Percentiles rank a stretch among this genome's conserved stretches.
phyloP scores from a whole-genome alignment of 2,113 vertebrate species.

The Cettia cetti region DNA sequence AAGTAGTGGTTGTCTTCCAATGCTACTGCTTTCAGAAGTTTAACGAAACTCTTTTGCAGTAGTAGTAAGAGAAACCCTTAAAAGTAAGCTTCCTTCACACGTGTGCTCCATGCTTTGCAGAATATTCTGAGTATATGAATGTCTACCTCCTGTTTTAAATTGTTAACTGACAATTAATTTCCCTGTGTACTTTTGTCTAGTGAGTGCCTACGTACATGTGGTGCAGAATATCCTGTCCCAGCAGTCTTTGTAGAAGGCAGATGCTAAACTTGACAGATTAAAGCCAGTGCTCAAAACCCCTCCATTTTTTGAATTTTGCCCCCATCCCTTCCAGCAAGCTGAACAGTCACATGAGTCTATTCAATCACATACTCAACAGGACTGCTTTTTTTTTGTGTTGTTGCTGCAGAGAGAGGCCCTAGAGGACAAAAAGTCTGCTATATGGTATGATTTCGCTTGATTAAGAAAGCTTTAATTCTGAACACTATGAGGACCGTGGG shows the following conservation, averaged over 20 bases:
- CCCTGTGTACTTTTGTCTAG: background rate
- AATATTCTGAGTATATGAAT: background rate
- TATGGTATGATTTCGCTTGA: background rate
- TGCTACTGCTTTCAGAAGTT: background rate
- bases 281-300: background rate
- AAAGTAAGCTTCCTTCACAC: background rate
- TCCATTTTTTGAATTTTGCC: background rate
- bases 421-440: background rate
- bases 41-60: background rate
- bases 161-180: background rate
- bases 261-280: background rate
- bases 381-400: background rate
- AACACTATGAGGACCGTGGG: background rate
- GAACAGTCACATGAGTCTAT: background rate
- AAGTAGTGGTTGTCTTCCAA: background rate
- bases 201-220: fast-evolving
- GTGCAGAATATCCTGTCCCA: background rate
- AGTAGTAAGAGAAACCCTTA: background rate
- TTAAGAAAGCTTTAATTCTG: background rate
- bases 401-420: background rate
- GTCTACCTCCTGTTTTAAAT: background rate
- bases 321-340: background rate
- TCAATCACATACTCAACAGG: background rate
- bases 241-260: background rate
- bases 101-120: background rate